Evolutionary conservation across 1,140 invertebrate species (phyloP), one percentile per base, ranked within the genome.

Genomic region (Calephelis nemesis): DNA sequence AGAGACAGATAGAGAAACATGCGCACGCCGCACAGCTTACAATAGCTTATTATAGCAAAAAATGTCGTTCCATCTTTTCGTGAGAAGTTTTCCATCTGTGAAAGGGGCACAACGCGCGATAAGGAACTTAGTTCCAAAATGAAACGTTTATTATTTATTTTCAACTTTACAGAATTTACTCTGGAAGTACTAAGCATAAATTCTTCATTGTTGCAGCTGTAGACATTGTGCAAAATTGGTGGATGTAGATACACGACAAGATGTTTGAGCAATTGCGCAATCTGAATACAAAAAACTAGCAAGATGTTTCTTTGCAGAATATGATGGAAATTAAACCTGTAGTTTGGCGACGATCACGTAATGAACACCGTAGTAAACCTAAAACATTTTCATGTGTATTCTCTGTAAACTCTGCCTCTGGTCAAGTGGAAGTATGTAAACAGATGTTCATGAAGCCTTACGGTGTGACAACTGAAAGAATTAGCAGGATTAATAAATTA

Each of bases 241-340:
- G 3, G 30, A 30, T 30, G 4, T 4, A 30, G 30, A 30, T 30
- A 30, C 30, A 30, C 19, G 19, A 19, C 19, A 1, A 19, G 19
- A 0, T 19, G 19, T 19, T 30, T 30, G 30, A 30, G 30, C 30
- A 30, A 30, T 30, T 30, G 1, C 30, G 30, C 19, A 58, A 30
- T 58, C 19, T 58, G 4, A 58, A 58, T 30, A 58, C 52, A 30
- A 58, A 58, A 39, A 58, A 58, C 52, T 19, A 58, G 9, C 52
- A 30, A 58, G 52, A 58, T 58, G 19, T 30, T 30, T 58, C 11
- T 58, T 58, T 58, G 15, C 52, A 54, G 52, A 30, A 30, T 54
- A 19, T 30, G 15, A 54, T 30, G 15, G 8, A 19, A 54, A 30
- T 30, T 10, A 54, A 19, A 54, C 15, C 19, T 30, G 52, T 54